A percentile compares a stretch with the other conserved stretches of the same genome.
Evolutionary conservation across 2,797 vertebrate genomes (phyloP).

Genomic region (Hephaestus fuliginosus): DNA sequence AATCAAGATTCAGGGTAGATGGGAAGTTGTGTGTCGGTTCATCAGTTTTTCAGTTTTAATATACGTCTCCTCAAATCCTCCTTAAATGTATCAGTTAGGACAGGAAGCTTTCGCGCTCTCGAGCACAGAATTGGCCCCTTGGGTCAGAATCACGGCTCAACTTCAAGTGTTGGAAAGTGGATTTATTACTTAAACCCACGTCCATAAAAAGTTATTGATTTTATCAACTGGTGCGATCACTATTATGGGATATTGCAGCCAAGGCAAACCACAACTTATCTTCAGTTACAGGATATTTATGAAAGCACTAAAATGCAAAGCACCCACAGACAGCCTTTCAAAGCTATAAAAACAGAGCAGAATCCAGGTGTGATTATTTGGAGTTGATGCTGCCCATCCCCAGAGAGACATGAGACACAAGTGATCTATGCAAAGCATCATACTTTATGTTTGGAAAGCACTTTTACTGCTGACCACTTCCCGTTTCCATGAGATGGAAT

Average conservation of each 20-base stretch:
- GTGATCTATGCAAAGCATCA: conserved; percentile 61
- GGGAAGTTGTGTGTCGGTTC: conserved; percentile 6
- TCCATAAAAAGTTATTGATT: conserved; percentile 47
- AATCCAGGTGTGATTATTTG: conserved; percentile 57
- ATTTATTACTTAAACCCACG: conserved; percentile 51
- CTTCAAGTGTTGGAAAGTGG: conserved; percentile 38
- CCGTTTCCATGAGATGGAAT: conserved; percentile 47
- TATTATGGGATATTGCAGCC: conserved; percentile 44
- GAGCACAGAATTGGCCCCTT: conserved; percentile 13
- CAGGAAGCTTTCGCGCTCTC: conserved; percentile 31
- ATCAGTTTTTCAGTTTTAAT: conserved; percentile 28
- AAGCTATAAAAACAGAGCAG: conserved; percentile 28
- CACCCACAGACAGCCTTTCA: conserved; percentile 33
- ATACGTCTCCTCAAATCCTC: conserved; percentile 19
- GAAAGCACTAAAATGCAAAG: conserved; percentile 50
- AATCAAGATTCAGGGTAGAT: conserved; percentile 38
- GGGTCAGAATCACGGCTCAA: conserved; percentile 8
- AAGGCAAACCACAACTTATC: conserved; percentile 41
- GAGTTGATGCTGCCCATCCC: conserved; percentile 26
- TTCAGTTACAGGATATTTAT: conserved; percentile 50
- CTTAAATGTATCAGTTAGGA: conserved; percentile 39
- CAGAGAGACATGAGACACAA: conserved; percentile 45
- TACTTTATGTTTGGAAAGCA: conserved; percentile 49
- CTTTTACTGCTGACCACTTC: conserved; percentile 57
- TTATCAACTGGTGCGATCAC: conserved; percentile 44